Base-by-base conservation (phyloP, 2,797 vertebrate species). In the Eidolon dupreanum region DNA sequence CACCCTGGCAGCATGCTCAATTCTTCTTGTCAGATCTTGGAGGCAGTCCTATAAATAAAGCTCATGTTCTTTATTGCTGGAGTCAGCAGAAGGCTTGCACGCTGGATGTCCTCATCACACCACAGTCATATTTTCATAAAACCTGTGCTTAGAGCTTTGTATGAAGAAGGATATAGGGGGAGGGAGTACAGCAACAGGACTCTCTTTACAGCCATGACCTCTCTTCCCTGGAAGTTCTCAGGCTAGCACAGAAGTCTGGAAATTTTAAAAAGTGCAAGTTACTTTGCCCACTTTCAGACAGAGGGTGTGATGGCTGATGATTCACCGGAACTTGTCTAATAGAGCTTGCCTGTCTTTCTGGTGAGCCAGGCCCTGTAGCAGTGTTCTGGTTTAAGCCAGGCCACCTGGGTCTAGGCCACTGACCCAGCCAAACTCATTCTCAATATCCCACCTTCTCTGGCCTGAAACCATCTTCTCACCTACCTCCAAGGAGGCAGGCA, bases 41-140 rank as follows among this genome's bases (percentile, higher is more conserved):
- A 97, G 98, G 98, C 98, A 96, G 87, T 96, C 97, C 98, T 98
- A 98, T 98, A 98, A 98, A 98, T 98, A 98, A 98, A 95, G 96
- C 95, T 94, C 85, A 65, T 95, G 96, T 96, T 93, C 97, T 98
- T 98, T 98, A 98, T 97, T 97, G 96, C 96, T 86, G 65, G 95
- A 98, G 94, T 98, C 95, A 97, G 98, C 97, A 97, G 93, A 98
- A 98, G 97, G 96, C 97, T 92, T 97, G 96, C 86, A 95, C 87
- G 77, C 86, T 94, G 88, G 95, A 97, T 97, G 97, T 96, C 97
- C 97, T 98, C 93, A 92, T 96, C 92, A 96, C 92, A 94, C 49
- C 90, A 92, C 57, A 92, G 74, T 1, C 0, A 84, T 96, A 96
- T 97, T 97, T 97, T 83, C 89, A 91, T 94, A 97, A 98, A 89